Evolutionary conservation across 2,888 invertebrate genomes (phyloP).

Genomic region (Venusia cambrica): DNA sequence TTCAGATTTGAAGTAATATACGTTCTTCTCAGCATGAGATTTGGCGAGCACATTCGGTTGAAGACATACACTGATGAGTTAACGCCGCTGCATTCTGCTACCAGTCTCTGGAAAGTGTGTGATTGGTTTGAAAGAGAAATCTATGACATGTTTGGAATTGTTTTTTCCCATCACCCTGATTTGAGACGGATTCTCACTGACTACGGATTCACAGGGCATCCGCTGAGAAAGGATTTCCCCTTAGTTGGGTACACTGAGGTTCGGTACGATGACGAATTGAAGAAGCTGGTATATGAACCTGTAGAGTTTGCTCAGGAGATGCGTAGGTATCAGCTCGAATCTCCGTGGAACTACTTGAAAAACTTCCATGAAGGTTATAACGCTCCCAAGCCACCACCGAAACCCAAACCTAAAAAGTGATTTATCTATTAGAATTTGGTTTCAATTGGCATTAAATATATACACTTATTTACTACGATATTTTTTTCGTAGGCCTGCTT

Average conservation of each 20-base stretch:
- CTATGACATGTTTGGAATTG: constrained; percentile 67
- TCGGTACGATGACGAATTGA: constrained; percentile 68
- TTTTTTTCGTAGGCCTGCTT: too few relatives aligned
- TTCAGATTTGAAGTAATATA: constrained; percentile 66
- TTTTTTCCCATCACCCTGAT: constrained; percentile 69
- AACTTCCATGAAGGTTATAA: constrained; percentile 63
- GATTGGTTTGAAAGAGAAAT: constrained; percentile 62
- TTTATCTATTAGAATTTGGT: background rate
- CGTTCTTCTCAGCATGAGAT: constrained; percentile 55
- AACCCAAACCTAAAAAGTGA: constrained; percentile 20
- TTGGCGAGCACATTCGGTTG: constrained; percentile 45
- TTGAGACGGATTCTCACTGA: constrained; percentile 66
- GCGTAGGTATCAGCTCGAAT: constrained; percentile 50
- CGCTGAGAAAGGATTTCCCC: constrained; percentile 69
- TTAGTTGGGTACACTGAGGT: constrained; percentile 64
- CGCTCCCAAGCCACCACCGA: constrained; percentile 33
- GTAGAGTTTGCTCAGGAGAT: constrained; percentile 63
- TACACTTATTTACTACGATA: too few relatives aligned
- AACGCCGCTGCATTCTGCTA: constrained; percentile 60
- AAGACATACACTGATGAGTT: constrained; percentile 71
- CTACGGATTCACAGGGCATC: constrained; percentile 70
- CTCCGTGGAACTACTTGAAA: constrained; percentile 63
- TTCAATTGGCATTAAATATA: constrained; percentile 5
- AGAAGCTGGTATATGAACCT: constrained; percentile 69
- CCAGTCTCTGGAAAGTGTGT: constrained; percentile 46